Base-by-base conservation (phyloP, 2,797 vertebrate genomes). In the Chaunax sp. region DNA sequence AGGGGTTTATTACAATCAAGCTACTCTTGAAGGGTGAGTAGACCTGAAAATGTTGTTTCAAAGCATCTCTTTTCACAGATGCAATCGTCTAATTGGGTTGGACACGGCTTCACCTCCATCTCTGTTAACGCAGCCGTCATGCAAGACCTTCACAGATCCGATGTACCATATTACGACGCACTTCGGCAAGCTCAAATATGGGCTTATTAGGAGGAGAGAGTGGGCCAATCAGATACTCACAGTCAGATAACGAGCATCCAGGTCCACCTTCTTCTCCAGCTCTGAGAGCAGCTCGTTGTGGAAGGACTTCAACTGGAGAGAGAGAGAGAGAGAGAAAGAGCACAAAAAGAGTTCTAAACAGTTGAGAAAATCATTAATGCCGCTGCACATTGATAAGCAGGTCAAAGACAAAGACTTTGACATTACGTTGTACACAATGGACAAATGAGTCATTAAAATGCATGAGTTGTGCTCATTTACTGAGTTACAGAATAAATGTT, bases 181-280 rank as follows among this genome's bases (percentile, higher is more conserved):
- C 49, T 33, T 20, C 47, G 35, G 56, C 19, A 1, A 60, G 22
- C 22, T 52, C 4, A 51, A 55, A 59, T 37, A 20, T 14, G 37
- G 20, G 23, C 19, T 60, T 35, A 43, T 50, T 50, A 49, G 52
- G 22, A 19, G 19, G 22, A 41, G 66, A 50, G 22, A 56, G 19
- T 3, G n/a, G 49, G 52, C 50, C 14, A 60, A 64, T 64, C 40
- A 58, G 77, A 78, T 84, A 96, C 97, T 98, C 92, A 99, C 98
- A 43, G 95, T 97, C 82, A 99, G 92, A 90, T 99, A 99, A 63
- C 97, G 94, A 30, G 96, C 93, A 40, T 99, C 98, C 92, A 99
- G 90, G 0, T 99, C 98, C 87, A 99, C 97, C 91, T 99, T 99
- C 95, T 99, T 98, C 90, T 99, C 98, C 88, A 99, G 93, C 89